phyloP scores from a whole-genome alignment of 2,797 vertebrate species.

The Bovichtus variegatus region DNA sequence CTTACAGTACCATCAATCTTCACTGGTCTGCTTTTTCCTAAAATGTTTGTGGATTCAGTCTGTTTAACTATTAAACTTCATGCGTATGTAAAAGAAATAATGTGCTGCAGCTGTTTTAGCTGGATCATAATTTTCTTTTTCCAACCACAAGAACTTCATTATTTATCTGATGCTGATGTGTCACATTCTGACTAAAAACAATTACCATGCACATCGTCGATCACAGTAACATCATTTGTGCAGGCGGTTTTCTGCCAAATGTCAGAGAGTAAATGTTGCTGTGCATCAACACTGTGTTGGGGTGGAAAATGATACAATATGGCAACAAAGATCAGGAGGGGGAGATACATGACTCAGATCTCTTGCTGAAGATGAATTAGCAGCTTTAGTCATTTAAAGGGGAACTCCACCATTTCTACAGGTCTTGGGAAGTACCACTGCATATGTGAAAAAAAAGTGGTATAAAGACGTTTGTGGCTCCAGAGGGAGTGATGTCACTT shows the following conservation, averaged over 20 bases:
- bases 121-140: conserved; percentile 37
- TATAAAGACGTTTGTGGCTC: background rate
- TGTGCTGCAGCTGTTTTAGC: conserved; percentile 31
- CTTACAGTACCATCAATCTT: background rate
- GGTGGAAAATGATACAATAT: conserved; percentile 41
- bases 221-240: conserved; percentile 29
- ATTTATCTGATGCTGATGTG: conserved; percentile 47
- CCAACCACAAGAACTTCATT: conserved; percentile 23
- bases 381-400: conserved; percentile 14
- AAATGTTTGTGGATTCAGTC: background rate
- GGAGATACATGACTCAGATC: conserved; percentile 27
- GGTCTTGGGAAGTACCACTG: background rate
- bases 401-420: background rate
- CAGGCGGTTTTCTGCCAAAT: conserved; percentile 15
- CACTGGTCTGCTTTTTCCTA: background rate
- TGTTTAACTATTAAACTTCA: background rate
- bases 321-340: conserved; percentile 17
- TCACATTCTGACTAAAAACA: conserved; percentile 42
- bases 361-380: conserved; percentile 14
- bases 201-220: conserved; percentile 20
- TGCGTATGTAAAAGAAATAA: conserved; percentile 19
- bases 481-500: background rate
- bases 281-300: conserved; percentile 33
- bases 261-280: conserved; percentile 26
- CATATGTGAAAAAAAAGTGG: background rate